These are phyloP conservation scores for Drosophila prosaltans DNA, from an alignment of 1,140 invertebrate genomes.

Conservation along the genomic window DNA sequence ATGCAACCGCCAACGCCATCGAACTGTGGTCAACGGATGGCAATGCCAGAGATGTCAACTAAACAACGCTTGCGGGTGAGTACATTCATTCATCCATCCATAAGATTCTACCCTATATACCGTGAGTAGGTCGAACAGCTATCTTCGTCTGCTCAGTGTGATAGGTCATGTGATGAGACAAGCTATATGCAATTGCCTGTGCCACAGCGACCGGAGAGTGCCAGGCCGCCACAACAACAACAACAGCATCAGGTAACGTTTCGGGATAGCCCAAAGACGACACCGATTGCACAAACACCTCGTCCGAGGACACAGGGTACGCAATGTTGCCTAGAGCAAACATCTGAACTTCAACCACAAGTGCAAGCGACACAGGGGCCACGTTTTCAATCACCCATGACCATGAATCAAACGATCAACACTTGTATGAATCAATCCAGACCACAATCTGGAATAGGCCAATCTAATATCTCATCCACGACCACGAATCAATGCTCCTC, in stretches of 20 bases:
- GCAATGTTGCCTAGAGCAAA: neutral
- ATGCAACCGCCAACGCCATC: neutral
- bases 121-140: too few relatives aligned
- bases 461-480: too few relatives aligned
- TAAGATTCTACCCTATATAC: too few relatives aligned
- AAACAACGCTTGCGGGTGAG: neutral
- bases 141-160: conserved; percentile 13
- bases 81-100: neutral
- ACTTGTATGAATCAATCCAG: neutral
- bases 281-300: neutral
- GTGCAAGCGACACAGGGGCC: neutral
- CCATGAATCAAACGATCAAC: neutral
- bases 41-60: neutral
- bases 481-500: too few relatives aligned
- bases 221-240: neutral
- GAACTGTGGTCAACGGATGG: neutral
- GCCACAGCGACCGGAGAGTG: neutral
- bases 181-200: conserved; percentile 28
- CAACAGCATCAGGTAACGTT: neutral
- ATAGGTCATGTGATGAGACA: conserved; percentile 15
- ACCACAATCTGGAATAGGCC: too few relatives aligned
- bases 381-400: neutral
- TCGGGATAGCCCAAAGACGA: neutral
- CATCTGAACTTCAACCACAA: too few relatives aligned
- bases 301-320: neutral